Evolutionary conservation across 2,888 invertebrate species (phyloP), one percentile per base, ranked within the genome.

Genomic region (Polymixis flavicincta): DNA sequence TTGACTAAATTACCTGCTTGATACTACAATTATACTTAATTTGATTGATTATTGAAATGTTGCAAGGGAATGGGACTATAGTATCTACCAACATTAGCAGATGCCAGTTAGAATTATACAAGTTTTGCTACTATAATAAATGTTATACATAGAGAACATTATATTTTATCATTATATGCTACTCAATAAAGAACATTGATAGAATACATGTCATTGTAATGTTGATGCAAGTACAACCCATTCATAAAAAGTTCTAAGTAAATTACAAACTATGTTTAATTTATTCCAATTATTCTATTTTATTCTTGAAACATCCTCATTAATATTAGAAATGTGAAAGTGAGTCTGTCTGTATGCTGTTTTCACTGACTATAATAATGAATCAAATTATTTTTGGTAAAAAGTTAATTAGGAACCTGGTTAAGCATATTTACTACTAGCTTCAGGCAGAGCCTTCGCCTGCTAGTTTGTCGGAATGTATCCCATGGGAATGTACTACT

Each of bases 321-420:
- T 52, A 50, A 52, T 70, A 37, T 25, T 32, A 42, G 37, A 78
- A 64, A 77, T 76, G 54, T 77, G 71, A 77, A 78, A 78, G 65
- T 55, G 19, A 48, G 19, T 19, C 25, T 4, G 0, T 32, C 13
- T 52, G 37, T 45, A 25, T 59, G 14, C 22, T 8, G 22, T 71
- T 70, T 65, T 59, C 19, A 77, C 32, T 42, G 5, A 19, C 50
- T 48, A 59, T 1, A 17, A 1, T 25, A 54, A 37, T 52, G 2
- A 54, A 45, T n/a, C 13, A 0, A 37, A 28, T 19, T n/a, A 25
- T 55, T 22, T 61, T 61, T 55, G 9, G 19, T 25, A 37, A 14
- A 28, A 17, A 17, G 3, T 52, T 45, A 5, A 14, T n/a, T 54
- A 0, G 0, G 8, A 45, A 14, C 6, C 5, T 66, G 9, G 4